These are phyloP conservation scores for Oligia strigilis DNA, from an alignment of 2,888 invertebrate genomes.

Conservation along the genomic window DNA sequence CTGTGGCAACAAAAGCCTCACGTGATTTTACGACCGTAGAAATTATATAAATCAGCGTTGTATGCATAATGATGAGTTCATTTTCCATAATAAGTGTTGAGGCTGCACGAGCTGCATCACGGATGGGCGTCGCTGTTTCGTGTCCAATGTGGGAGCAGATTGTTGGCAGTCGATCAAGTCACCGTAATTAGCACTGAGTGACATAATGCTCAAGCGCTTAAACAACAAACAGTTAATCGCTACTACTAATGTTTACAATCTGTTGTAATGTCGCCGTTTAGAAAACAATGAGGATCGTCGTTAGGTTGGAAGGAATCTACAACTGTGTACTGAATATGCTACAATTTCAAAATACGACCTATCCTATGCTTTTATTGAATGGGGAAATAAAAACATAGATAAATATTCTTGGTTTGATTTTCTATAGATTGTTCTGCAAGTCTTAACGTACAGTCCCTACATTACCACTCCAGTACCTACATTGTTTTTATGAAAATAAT, in stretches of 20 bases:
- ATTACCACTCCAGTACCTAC: neutral
- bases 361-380: neutral
- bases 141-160: conserved; percentile 66
- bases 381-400: neutral
- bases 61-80: conserved; percentile 33
- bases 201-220: conserved; percentile 64
- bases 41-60: conserved; percentile 27
- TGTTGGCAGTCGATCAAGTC: conserved; percentile 79
- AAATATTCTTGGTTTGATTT: neutral
- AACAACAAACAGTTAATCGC: conserved; percentile 67
- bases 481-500: neutral
- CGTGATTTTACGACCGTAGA: conserved; percentile 6
- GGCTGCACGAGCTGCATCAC: conserved; percentile 28
- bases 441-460: neutral
- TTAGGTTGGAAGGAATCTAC: neutral
- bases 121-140: conserved; percentile 57
- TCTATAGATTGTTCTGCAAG: neutral
- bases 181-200: conserved; percentile 73
- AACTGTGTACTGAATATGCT: neutral
- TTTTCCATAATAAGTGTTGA: conserved; percentile 35
- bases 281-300: conserved; percentile 25
- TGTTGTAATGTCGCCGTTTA: conserved; percentile 39
- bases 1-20: conserved; percentile 25
- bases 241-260: conserved; percentile 65
- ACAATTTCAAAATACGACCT: neutral